phyloP scores from a whole-genome alignment of 2,888 invertebrate species.

The Rhyacophila evoluta region DNA sequence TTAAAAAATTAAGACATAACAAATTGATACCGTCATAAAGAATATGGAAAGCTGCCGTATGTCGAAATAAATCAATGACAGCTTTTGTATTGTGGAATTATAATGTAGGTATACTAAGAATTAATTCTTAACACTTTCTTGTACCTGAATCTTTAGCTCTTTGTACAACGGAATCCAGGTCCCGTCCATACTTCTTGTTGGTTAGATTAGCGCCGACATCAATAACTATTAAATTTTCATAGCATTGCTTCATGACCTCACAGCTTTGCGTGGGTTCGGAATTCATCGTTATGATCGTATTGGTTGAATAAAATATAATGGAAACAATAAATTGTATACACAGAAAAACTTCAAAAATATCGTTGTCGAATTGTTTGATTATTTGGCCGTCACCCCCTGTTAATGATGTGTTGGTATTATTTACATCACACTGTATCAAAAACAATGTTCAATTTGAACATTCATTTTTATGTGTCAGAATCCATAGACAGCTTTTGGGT shows the following conservation, averaged over 20 bases:
- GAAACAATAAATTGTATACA: background rate
- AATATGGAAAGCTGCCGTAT: background rate
- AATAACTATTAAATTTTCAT: slow-evolving; percentile 91
- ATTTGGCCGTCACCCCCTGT: slow-evolving; percentile 47
- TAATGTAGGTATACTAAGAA: background rate
- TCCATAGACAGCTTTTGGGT: background rate
- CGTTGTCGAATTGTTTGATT: slow-evolving; percentile 9
- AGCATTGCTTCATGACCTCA: slow-evolving; percentile 79
- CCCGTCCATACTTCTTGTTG: slow-evolving; percentile 92
- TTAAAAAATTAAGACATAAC: too few relatives aligned
- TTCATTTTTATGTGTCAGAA: slow-evolving; percentile 13
- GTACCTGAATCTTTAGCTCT: slow-evolving; percentile 92
- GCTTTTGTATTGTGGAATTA: background rate
- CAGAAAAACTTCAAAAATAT: background rate
- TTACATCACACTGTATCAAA: slow-evolving; percentile 48
- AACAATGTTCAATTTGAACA: slow-evolving; percentile 26
- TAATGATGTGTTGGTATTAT: slow-evolving; percentile 40
- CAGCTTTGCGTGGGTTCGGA: slow-evolving; percentile 51
- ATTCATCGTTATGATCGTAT: slow-evolving; percentile 39
- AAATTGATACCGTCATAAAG: too few relatives aligned
- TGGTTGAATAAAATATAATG: background rate
- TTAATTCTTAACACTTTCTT: slow-evolving; percentile 34
- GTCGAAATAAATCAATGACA: background rate
- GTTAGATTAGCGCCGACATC: slow-evolving; percentile 94
- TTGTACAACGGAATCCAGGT: slow-evolving; percentile 91